These are phyloP conservation scores for Chrysochloris asiatica DNA, from an alignment of 2,113 vertebrate genomes.

Conservation along the genomic window DNA sequence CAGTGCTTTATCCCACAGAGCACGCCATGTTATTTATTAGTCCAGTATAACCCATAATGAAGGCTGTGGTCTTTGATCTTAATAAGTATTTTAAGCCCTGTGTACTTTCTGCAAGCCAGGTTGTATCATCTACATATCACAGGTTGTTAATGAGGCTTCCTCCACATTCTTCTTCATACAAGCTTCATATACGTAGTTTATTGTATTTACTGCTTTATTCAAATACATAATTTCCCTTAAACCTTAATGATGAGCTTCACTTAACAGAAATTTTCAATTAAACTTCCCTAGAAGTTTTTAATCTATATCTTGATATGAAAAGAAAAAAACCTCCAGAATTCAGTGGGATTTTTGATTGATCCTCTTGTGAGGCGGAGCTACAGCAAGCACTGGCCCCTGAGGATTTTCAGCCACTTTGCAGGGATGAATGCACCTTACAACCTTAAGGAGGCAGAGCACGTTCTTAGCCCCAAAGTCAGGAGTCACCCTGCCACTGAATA, in stretches of 20 bases:
- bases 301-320: background rate
- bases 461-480: background rate
- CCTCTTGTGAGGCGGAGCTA: background rate
- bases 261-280: background rate
- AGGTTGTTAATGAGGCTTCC: too few species aligned
- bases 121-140: too few species aligned
- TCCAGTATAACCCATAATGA: too few species aligned
- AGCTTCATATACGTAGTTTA: too few species aligned
- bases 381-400: background rate
- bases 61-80: too few species aligned
- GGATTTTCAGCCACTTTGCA: background rate
- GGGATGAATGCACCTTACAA: too few species aligned
- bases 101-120: too few species aligned
- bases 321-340: background rate
- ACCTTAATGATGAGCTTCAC: background rate
- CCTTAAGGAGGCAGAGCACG: background rate
- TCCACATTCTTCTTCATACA: too few species aligned
- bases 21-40: too few species aligned
- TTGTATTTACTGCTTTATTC: background rate
- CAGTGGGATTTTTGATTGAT: background rate
- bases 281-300: too few species aligned
- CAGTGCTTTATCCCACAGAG: too few species aligned
- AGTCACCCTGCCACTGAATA: background rate
- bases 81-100: too few species aligned
- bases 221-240: background rate